phyloP scores from a whole-genome alignment of 2,888 invertebrate species.

The Ichneumoninae sp. region DNA sequence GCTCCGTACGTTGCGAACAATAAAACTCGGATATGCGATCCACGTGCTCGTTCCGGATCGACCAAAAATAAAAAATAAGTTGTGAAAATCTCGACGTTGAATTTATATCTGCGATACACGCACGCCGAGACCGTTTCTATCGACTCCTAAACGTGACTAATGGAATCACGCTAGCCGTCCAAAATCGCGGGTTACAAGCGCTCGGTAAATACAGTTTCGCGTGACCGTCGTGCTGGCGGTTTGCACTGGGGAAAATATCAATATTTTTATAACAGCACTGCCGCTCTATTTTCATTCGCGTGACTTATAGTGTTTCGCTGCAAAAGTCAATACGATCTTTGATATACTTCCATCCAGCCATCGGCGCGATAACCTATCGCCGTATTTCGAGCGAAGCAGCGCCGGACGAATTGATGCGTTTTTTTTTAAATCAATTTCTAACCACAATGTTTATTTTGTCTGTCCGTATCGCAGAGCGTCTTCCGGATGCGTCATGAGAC shows the following conservation, averaged over 20 bases:
- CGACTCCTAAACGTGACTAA: not conserved
- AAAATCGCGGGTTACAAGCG: not conserved
- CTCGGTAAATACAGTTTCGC: not conserved
- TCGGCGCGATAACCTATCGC: not conserved
- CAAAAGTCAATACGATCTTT: too few species aligned
- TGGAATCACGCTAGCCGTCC: not conserved
- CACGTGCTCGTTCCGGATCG: not conserved
- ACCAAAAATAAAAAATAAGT: not conserved
- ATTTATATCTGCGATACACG: not conserved
- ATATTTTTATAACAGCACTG: not conserved
- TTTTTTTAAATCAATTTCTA: slow-evolving; percentile 31
- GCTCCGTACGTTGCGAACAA: not conserved
- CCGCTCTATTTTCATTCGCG: not conserved
- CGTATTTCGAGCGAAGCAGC: not conserved
- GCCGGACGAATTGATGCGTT: not conserved
- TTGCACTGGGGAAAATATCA: not conserved
- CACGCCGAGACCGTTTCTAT: not conserved
- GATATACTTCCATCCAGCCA: not conserved
- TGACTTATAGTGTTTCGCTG: not conserved
- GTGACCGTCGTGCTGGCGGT: too few species aligned
- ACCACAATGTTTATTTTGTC: slow-evolving; percentile 22
- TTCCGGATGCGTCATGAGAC: slow-evolving; percentile 47
- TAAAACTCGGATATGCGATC: not conserved
- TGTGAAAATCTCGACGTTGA: not conserved
- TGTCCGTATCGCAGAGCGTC: slow-evolving; percentile 27